Base-by-base conservation (phyloP, 2,888 invertebrate genomes). In the Sinopyrophorus schimmeli region DNA sequence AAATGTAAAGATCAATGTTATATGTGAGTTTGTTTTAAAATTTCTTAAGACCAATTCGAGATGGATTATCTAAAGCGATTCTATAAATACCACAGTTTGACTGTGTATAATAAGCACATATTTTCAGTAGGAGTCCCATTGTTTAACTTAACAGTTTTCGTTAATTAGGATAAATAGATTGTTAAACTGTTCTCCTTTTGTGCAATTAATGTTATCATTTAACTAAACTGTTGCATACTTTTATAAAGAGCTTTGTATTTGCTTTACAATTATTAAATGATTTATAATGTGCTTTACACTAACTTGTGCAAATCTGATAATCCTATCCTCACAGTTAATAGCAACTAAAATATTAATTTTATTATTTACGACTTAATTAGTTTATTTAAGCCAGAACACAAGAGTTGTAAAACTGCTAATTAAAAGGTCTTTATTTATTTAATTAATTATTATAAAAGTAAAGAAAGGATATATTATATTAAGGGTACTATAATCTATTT, bases 221-320 rank as follows among this genome's bases (percentile, higher is more conserved):
- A 51, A 47, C 15, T 41, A 14, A 61, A 67, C 59, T 68, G 67
- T 68, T 69, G 65, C 66, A 65, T 64, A 68, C 63, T 67, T 68
- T 62, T 69, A 66, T 65, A 65, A 66, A 37, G 65, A 69, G 68
- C 68, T 69, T 68, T 68, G 67, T 68, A 69, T 65, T 69, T 68
- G 65, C 65, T 69, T 68, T 60, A 55, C 6, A 32, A 50, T 50
- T 50, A 50, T 44, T 44, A 50, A 50, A 50, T 50, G 41, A 49
- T 49, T 49, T 49, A 49, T 49, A 49, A 49, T 49, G 26, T 43
- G 35, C 39, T 40, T 40, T 20, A 14, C 10, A 5, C 24, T 24
- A 24, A 20, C n/a, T n/a, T n/a, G n/a, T n/a, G n/a, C n/a, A n/a
- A n/a, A n/a, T n/a, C n/a, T n/a, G n/a, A n/a, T n/a, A n/a, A n/a